phyloP scores from a whole-genome alignment of 2,888 invertebrate genomes.

The Argyra leucocephala region DNA sequence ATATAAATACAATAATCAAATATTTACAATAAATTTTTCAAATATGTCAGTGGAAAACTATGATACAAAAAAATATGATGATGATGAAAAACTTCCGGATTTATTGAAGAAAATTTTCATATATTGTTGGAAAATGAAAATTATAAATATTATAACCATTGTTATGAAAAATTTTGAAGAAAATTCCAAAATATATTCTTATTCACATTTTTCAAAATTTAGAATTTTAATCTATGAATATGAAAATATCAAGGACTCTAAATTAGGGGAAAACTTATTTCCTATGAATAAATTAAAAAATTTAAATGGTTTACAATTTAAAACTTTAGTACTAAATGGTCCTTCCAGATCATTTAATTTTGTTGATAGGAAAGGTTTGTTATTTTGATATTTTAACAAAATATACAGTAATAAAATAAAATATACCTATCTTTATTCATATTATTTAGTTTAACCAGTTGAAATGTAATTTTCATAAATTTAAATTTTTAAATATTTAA shows the following conservation, averaged over 20 bases:
- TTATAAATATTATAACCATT: background rate
- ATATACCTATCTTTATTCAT: no score
- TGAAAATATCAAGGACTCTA: background rate
- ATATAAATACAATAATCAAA: background rate
- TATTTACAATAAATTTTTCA: background rate
- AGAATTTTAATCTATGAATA: background rate
- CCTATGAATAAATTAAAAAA: background rate
- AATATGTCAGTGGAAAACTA: background rate
- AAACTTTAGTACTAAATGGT: background rate
- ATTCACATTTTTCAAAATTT: background rate
- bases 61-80: background rate
- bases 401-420: no score
- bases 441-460: background rate
- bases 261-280: background rate
- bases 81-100: background rate
- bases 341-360: background rate
- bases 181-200: background rate
- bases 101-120: background rate
- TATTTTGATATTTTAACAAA: no score
- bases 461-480: background rate
- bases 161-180: background rate
- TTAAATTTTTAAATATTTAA: no score
- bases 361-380: background rate
- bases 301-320: background rate
- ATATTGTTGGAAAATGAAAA: slow-evolving; percentile 1